Conservation (phyloP, 1,140 invertebrate species). For the Galendromus occidentalis region DNA sequence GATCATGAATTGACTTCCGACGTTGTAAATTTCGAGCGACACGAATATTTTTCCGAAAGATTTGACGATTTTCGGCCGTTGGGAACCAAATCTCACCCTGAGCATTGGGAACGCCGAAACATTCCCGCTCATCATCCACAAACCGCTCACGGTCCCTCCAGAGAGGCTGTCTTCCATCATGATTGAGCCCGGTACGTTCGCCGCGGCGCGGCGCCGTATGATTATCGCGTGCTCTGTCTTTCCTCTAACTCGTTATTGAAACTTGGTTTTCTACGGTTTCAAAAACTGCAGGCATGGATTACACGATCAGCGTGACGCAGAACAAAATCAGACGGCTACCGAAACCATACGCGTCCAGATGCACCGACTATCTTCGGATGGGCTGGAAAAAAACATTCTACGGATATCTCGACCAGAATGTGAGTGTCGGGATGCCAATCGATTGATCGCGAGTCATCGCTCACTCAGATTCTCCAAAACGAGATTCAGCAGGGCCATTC, state of each 20-base stretch:
- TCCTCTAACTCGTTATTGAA: too few relatives aligned
- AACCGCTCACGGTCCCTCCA: neutral
- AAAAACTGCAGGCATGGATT: neutral
- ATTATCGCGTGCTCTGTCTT: neutral
- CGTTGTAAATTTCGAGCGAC: neutral
- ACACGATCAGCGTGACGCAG: constrained; percentile 8
- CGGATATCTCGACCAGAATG: neutral
- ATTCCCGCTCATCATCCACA: neutral
- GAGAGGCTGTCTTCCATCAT: constrained; percentile 6
- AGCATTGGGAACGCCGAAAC: neutral
- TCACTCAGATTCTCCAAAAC: too few relatives aligned
- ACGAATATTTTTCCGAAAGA: neutral
- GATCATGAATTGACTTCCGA: too few relatives aligned
- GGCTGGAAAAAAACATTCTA: neutral
- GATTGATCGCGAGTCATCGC: too few relatives aligned
- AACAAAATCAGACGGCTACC: neutral
- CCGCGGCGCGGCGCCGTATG: neutral
- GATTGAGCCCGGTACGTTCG: neutral
- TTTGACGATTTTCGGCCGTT: neutral
- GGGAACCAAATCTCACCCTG: neutral
- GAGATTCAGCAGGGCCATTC: too few relatives aligned
- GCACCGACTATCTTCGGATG: neutral
- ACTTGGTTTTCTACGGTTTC: neutral
- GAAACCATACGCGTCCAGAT: neutral
- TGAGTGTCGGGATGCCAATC: neutral